These are phyloP conservation scores for Chunga burmeisteri DNA, from an alignment of 2,113 vertebrate genomes.

Conservation along the genomic window DNA sequence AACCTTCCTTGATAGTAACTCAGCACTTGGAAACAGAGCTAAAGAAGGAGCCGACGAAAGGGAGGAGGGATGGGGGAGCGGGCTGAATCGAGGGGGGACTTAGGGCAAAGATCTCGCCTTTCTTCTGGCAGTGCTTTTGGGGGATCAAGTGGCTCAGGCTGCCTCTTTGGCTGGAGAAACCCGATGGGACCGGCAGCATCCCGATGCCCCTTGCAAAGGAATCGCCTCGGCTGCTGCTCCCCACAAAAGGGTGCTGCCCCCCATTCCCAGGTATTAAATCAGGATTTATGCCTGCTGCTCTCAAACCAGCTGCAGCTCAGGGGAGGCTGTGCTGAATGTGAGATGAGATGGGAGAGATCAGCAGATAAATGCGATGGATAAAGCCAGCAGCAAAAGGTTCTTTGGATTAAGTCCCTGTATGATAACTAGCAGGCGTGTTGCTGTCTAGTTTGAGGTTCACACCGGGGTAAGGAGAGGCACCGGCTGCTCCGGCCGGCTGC, in stretches of 20 bases:
- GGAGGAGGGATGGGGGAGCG: background rate
- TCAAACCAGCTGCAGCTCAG: slow-evolving; percentile 17
- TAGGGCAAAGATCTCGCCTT: slow-evolving; percentile 8
- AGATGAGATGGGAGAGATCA: slow-evolving; percentile 64
- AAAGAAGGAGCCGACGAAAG: background rate
- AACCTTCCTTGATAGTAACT: slow-evolving; percentile 72
- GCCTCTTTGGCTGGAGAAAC: slow-evolving; percentile 39
- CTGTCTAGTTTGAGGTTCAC: background rate
- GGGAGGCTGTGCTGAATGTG: slow-evolving; percentile 24
- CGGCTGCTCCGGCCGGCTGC: background rate
- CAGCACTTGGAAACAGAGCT: slow-evolving; percentile 51
- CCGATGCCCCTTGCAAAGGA: background rate
- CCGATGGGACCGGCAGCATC: background rate
- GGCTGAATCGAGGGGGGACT: slow-evolving; percentile 37
- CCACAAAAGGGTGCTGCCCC: background rate
- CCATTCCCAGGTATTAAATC: slow-evolving; percentile 34
- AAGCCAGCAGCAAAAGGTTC: slow-evolving; percentile 45
- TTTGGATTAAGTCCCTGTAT: slow-evolving; percentile 35
- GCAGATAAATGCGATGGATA: slow-evolving; percentile 59
- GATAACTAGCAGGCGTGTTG: slow-evolving; percentile 11
- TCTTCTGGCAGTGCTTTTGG: slow-evolving; percentile 27
- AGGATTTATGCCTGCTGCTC: slow-evolving; percentile 35
- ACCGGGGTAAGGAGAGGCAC: background rate
- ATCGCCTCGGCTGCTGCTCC: background rate
- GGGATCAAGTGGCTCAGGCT: slow-evolving; percentile 49